Evolutionary conservation across 2,888 invertebrate genomes (phyloP).

Genomic region (Xestia c-nigrum): DNA sequence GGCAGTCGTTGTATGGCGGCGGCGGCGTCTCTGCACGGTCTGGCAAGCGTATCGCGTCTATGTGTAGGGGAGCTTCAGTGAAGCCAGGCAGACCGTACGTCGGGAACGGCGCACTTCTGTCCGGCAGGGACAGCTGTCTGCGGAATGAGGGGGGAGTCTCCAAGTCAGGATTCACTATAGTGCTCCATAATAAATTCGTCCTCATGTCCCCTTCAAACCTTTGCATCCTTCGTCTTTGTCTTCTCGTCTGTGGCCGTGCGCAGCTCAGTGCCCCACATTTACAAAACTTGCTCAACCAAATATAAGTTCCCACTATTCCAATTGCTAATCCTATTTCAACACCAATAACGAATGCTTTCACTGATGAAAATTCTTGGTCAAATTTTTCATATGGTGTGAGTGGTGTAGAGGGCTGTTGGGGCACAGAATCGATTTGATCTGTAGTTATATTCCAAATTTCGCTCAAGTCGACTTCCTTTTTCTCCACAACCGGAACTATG

Average conservation of each 20-base stretch:
- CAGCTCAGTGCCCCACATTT: conserved; percentile 77
- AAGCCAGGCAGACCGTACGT: conserved; percentile 76
- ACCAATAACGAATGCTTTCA: conserved; percentile 86
- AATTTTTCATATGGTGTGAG: conserved; percentile 83
- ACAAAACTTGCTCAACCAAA: conserved; percentile 84
- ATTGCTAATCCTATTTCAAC: conserved; percentile 84
- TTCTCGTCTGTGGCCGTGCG: conserved; percentile 71
- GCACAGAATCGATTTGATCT: conserved; percentile 69
- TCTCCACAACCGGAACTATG: conserved; percentile 78
- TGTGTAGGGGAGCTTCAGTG: conserved; percentile 74
- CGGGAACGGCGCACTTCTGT: conserved; percentile 74
- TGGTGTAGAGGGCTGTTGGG: conserved; percentile 66
- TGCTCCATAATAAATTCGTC: conserved; percentile 83
- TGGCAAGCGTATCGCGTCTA: conserved; percentile 79
- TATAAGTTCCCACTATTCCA: conserved; percentile 85
- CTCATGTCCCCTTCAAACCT: conserved; percentile 82
- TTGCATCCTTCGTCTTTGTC: conserved; percentile 73
- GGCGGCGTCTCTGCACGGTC: conserved; percentile 86
- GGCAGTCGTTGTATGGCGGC: conserved; percentile 86
- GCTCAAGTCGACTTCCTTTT: conserved; percentile 81
- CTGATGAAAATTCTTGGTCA: conserved; percentile 84
- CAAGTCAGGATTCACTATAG: conserved; percentile 79
- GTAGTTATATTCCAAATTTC: conserved; percentile 84
- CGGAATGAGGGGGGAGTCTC: conserved; percentile 85
- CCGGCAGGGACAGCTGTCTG: conserved; percentile 80